Evolutionary conservation across 2,113 vertebrate genomes (phyloP).

Genomic region (Pavo muticus): DNA sequence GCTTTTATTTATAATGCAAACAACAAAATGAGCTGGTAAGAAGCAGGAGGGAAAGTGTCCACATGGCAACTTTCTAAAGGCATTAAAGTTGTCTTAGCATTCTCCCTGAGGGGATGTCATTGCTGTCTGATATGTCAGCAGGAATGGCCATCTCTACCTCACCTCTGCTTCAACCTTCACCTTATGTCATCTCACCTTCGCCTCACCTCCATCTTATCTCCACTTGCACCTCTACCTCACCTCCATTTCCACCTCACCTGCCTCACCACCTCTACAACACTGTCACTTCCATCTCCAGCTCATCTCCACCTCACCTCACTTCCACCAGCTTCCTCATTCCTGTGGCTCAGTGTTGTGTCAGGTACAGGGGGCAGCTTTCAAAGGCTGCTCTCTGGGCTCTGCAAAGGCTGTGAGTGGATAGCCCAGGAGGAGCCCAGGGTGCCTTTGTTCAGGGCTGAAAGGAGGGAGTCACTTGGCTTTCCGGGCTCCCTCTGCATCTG

Average conservation of each 20-base stretch:
- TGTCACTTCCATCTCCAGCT: background rate
- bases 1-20: background rate
- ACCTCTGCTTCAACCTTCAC: background rate
- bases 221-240: background rate
- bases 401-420: fast-evolving
- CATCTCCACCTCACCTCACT: background rate
- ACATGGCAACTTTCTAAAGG: background rate
- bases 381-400: fast-evolving
- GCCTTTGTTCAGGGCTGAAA: background rate
- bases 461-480: background rate
- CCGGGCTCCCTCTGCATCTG: background rate
- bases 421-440: background rate
- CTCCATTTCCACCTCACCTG: background rate
- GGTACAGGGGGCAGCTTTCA: background rate
- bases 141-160: background rate
- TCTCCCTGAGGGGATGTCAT: background rate
- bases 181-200: background rate
- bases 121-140: fast-evolving
- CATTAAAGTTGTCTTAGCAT: background rate
- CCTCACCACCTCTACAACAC: background rate
- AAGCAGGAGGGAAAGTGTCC: background rate
- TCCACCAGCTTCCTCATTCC: background rate
- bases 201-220: background rate
- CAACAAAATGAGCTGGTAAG: background rate
- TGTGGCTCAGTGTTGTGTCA: fast-evolving